These are phyloP conservation scores for Adelphocoris suturalis DNA, from an alignment of 2,888 invertebrate species.

Conservation along the genomic window DNA sequence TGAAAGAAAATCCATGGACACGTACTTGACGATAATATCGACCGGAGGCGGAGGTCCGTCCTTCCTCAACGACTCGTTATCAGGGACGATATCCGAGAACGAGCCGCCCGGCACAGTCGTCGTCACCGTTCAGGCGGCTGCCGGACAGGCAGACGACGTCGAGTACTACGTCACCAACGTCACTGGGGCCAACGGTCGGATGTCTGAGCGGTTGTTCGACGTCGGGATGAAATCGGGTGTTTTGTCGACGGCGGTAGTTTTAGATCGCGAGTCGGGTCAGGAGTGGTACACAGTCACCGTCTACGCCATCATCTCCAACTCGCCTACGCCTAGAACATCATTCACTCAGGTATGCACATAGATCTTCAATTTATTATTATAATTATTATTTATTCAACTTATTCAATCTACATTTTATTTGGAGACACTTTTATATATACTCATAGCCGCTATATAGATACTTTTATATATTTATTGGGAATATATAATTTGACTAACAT, in stretches of 20 bases:
- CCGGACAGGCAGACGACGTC: conserved; percentile 80
- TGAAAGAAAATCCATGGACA: conserved; percentile 92
- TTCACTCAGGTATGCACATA: conserved; percentile 88
- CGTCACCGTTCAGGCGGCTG: conserved; percentile 87
- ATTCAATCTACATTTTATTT: no score
- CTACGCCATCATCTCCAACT: conserved; percentile 88
- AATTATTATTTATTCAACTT: no score
- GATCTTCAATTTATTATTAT: no score
- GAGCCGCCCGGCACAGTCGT: conserved; percentile 92
- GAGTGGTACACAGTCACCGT: conserved; percentile 91
- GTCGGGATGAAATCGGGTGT: conserved; percentile 94
- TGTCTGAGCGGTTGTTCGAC: conserved; percentile 93
- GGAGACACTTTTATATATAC: no score
- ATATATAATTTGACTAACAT: no score
- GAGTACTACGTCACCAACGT: conserved; percentile 89
- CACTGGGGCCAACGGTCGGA: conserved; percentile 83
- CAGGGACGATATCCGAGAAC: conserved; percentile 92
- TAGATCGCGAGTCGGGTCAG: conserved; percentile 91
- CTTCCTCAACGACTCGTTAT: conserved; percentile 84
- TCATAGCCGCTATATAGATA: no score
- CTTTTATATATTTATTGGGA: no score
- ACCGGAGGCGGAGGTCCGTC: conserved; percentile 82
- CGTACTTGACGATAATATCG: conserved; percentile 90
- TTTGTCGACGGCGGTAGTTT: conserved; percentile 89
- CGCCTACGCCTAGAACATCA: conserved; percentile 85